Base-by-base conservation (phyloP, 2,113 vertebrate genomes). In the Bathybates hornii region DNA sequence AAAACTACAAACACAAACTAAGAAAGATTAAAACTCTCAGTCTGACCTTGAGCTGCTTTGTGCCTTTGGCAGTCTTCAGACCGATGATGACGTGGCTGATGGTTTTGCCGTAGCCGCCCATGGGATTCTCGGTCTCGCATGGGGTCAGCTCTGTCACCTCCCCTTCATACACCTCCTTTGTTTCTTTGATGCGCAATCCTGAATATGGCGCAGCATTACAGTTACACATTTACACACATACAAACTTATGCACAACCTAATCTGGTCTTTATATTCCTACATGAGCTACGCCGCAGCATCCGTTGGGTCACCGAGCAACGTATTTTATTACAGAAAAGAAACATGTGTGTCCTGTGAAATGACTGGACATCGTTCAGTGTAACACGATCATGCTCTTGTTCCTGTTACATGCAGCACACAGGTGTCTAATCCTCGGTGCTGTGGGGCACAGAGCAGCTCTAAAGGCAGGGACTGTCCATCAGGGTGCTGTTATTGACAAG, bases 101-200 rank as follows among this genome's bases (percentile, higher is more conserved):
- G 54, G 99, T 99, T 95, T 99, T 99, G 48, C 99, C 99, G 6
- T 99, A 99, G 1, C 99, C 99, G 0, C 98, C 99, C 98, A 99
- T 98, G 9, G 99, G 98, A 94, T 99, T 99, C 95, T 99, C 99
- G 0, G 99, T 99, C 96, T 99, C 99, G 89, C 98, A 99, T 0
- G 98, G 98, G 38, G 97, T 99, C 78, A 99, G 94, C 94, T 99
- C 99, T 16, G 98, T 99, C 94, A 99, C 99, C 95, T 99, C 98
- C 4, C 99, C 99, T 96, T 99, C 99, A 88, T 99, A 99, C 84
- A 99, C 99, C 87, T 99, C 99, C 93, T 99, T 99, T 36, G 99
- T 99, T 91, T 99, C 99, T 96, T 99, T 99, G 94, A 99, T 99
- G 81, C 99, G 96, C 84, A 99, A 89, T 4, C 99, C 99, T 99